Percentiles rank a stretch among this genome's conserved stretches.
These are phyloP conservation scores for Rhamnusium bicolor DNA, from an alignment of 2,888 invertebrate genomes.

Conservation along the genomic window DNA sequence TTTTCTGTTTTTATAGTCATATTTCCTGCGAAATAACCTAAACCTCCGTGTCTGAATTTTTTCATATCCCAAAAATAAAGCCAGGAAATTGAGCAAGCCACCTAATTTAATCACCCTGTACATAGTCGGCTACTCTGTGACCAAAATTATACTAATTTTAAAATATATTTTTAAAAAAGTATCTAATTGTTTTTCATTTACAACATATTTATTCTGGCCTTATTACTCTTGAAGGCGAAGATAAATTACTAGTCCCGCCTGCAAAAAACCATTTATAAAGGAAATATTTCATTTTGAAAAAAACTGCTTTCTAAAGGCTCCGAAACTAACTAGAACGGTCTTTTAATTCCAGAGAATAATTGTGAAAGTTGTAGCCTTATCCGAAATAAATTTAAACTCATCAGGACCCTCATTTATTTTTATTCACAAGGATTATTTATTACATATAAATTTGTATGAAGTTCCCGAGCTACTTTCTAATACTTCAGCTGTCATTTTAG, in stretches of 20 bases:
- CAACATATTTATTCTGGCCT: not conserved
- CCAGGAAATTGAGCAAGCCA: too few species aligned
- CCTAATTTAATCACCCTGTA: too few species aligned
- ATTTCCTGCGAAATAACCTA: too few species aligned
- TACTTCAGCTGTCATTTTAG: not conserved
- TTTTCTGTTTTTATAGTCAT: too few species aligned
- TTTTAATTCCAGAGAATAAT: not conserved
- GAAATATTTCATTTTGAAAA: not conserved
- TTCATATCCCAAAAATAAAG: too few species aligned
- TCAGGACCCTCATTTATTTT: not conserved
- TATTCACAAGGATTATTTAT: not conserved
- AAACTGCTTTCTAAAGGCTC: not conserved
- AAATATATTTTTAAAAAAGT: not conserved
- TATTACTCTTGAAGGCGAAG: not conserved
- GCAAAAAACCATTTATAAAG: not conserved
- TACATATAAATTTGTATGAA: slow-evolving; percentile 17
- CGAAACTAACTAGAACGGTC: not conserved
- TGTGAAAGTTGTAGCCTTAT: not conserved
- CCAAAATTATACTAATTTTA: too few species aligned
- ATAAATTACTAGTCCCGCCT: not conserved
- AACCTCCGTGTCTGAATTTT: too few species aligned
- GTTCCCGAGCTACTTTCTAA: slow-evolving; percentile 14
- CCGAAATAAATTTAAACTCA: slow-evolving; percentile 8
- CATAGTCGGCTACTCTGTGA: too few species aligned
- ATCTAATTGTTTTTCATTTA: not conserved